Percentiles rank a stretch among this genome's conserved stretches.
Evolutionary conservation across 2,797 vertebrate genomes (phyloP).

Genomic region (Manis pentadactyla): DNA sequence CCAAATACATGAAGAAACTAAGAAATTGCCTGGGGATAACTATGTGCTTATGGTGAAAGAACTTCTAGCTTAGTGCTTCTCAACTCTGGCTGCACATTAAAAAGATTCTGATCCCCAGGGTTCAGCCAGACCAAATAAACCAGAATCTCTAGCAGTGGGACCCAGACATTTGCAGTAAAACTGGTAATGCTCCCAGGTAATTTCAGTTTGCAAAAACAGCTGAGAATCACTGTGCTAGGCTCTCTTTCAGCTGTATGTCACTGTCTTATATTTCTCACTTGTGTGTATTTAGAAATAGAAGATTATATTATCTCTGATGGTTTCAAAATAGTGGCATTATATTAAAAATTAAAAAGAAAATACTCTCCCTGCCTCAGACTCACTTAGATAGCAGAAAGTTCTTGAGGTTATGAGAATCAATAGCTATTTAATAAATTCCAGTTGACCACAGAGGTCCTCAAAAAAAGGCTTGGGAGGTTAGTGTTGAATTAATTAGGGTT

Average conservation of each 20-base stretch:
- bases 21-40: background rate
- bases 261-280: background rate
- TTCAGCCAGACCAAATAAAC: background rate
- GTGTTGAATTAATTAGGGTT: background rate
- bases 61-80: background rate
- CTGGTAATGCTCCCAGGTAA: background rate
- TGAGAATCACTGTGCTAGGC: background rate
- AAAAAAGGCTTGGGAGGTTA: background rate
- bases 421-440: background rate
- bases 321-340: background rate
- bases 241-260: background rate
- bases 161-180: background rate
- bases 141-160: background rate
- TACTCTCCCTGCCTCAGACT: background rate
- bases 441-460: background rate
- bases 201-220: background rate
- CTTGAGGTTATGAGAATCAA: background rate
- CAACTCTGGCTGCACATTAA: background rate
- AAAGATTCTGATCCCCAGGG: background rate
- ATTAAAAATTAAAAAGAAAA: background rate
- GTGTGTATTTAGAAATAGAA: background rate
- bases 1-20: background rate
- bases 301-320: background rate
- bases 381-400: background rate
- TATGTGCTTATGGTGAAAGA: background rate